Evolutionary conservation across 2,888 invertebrate genomes (phyloP).

Genomic region (Sturmia bella): DNA sequence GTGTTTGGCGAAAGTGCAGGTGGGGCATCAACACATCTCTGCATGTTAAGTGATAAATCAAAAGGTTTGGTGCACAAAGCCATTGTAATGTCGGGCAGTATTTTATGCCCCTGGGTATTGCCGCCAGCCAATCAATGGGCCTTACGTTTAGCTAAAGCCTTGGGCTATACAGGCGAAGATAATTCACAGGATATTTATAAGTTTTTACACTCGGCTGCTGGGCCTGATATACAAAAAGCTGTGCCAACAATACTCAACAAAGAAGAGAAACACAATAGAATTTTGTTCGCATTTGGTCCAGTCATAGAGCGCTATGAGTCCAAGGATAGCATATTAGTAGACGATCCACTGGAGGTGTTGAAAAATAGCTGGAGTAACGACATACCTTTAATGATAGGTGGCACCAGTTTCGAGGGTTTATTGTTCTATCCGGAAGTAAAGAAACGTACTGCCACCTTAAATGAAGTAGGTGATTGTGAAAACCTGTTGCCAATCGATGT

Average conservation of each 20-base stretch:
- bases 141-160: slow-evolving; percentile 76
- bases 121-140: slow-evolving; percentile 75
- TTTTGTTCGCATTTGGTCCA: slow-evolving; percentile 79
- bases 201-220: slow-evolving; percentile 75
- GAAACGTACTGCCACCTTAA: slow-evolving; percentile 77
- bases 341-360: slow-evolving; percentile 74
- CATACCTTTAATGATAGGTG: slow-evolving; percentile 79
- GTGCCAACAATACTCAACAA: slow-evolving; percentile 75
- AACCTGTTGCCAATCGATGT: slow-evolving; percentile 77
- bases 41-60: slow-evolving; percentile 82
- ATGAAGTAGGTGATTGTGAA: slow-evolving; percentile 77
- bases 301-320: slow-evolving; percentile 79
- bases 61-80: slow-evolving; percentile 80
- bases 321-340: slow-evolving; percentile 77
- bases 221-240: slow-evolving; percentile 76
- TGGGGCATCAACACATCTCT: slow-evolving; percentile 82
- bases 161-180: slow-evolving; percentile 76
- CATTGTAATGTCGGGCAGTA: slow-evolving; percentile 79
- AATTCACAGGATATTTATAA: slow-evolving; percentile 79
- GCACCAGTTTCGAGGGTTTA: slow-evolving; percentile 80
- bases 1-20: slow-evolving; percentile 84
- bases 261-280: slow-evolving; percentile 77
- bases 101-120: slow-evolving; percentile 77
- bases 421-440: slow-evolving; percentile 79
- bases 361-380: slow-evolving; percentile 78